Evolutionary conservation across 2,113 vertebrate species (phyloP).

Genomic region (Nyctibius bracteatus): DNA sequence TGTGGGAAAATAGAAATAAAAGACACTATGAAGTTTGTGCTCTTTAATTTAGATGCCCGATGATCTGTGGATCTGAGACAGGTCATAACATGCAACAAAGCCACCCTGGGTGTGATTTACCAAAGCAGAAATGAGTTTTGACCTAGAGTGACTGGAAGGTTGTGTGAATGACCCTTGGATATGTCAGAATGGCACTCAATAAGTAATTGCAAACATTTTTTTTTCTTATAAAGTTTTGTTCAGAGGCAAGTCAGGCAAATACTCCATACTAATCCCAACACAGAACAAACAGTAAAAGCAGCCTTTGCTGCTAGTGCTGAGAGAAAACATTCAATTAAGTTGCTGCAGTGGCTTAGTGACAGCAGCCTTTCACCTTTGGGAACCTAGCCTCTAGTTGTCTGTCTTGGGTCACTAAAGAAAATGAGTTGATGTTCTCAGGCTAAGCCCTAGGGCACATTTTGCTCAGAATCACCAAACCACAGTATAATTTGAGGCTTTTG

Average conservation of each 20-base stretch:
- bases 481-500: conserved; percentile 25
- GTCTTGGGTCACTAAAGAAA: conserved; percentile 46
- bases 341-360: conserved; percentile 48
- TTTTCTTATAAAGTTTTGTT: conserved; percentile 30
- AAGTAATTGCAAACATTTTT: conserved; percentile 27
- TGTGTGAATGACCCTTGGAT: conserved; percentile 39
- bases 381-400: conserved; percentile 40
- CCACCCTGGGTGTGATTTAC: conserved; percentile 1
- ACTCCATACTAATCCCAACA: conserved; percentile 27
- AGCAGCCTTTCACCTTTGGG: conserved; percentile 55
- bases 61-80: not conserved
- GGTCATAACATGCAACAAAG: conserved; percentile 23
- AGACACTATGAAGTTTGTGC: not conserved
- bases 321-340: conserved; percentile 65
- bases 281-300: conserved; percentile 42
- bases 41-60: conserved; percentile 37
- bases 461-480: not conserved
- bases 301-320: not conserved
- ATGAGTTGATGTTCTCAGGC: conserved; percentile 31
- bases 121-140: conserved; percentile 59
- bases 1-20: not conserved
- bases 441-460: conserved; percentile 46
- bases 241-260: not conserved
- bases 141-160: conserved; percentile 6
- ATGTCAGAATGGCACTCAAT: conserved; percentile 40